These are phyloP conservation scores for Anguilla pacifica DNA, from an alignment of 2,797 vertebrate species.

Conservation along the genomic window DNA sequence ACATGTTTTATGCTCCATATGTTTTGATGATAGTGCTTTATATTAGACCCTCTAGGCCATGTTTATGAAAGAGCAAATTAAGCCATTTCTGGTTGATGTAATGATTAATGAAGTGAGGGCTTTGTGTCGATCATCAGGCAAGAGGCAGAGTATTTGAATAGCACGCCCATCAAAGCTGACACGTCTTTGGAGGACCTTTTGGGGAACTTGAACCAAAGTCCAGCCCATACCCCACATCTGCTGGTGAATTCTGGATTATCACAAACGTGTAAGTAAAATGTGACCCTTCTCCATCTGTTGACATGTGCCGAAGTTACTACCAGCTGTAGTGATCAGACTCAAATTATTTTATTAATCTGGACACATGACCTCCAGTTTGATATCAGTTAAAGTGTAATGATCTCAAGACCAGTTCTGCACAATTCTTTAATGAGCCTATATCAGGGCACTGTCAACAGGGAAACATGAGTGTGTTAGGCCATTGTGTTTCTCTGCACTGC, in stretches of 20 bases:
- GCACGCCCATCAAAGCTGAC: conserved; percentile 54
- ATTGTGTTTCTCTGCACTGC: too few species aligned
- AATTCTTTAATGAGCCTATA: too few species aligned
- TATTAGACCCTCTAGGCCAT: background rate
- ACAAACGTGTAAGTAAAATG: conserved; percentile 69
- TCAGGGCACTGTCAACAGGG: too few species aligned
- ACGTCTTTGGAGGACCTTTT: conserved; percentile 68
- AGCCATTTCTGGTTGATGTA: background rate
- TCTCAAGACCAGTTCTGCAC: background rate
- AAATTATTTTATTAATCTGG: background rate
- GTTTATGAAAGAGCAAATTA: background rate
- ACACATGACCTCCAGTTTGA: background rate
- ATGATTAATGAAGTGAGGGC: background rate
- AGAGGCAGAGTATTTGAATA: conserved; percentile 56
- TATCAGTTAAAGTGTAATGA: background rate
- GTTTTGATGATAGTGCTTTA: background rate
- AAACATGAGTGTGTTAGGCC: too few species aligned
- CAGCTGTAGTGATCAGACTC: background rate
- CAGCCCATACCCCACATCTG: conserved; percentile 61
- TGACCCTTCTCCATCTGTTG: background rate
- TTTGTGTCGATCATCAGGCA: conserved; percentile 59
- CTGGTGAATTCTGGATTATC: conserved; percentile 64
- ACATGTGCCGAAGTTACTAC: background rate
- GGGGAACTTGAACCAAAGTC: conserved; percentile 77
- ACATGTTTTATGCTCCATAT: background rate